Evolutionary conservation across 2,797 vertebrate genomes (phyloP).

Genomic region (Thalassophryne amazonica): DNA sequence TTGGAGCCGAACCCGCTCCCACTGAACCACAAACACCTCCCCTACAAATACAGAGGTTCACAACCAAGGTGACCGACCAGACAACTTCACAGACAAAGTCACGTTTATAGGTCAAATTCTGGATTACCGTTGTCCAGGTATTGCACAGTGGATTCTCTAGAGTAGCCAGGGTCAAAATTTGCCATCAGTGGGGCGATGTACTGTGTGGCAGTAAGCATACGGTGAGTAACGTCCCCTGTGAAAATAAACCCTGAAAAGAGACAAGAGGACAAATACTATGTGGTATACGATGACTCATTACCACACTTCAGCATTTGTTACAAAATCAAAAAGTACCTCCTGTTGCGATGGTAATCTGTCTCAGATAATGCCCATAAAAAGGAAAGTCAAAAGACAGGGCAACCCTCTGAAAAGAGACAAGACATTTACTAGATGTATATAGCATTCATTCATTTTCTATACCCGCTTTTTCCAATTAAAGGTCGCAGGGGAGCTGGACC

Average conservation of each 20-base stretch:
- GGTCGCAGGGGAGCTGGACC: no score
- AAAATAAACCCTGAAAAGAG: slow-evolving; percentile 90
- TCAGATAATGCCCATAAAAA: slow-evolving; percentile 93
- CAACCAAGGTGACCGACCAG: background rate
- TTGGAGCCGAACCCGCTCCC: slow-evolving; percentile 88
- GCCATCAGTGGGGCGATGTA: slow-evolving; percentile 96
- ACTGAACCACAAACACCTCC: slow-evolving; percentile 90
- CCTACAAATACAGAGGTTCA: slow-evolving; percentile 69
- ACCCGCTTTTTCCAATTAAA: no score
- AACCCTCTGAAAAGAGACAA: slow-evolving; percentile 76
- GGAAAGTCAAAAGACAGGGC: slow-evolving; percentile 93
- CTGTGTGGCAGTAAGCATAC: slow-evolving; percentile 93
- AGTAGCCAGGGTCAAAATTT: slow-evolving; percentile 94
- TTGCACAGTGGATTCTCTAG: slow-evolving; percentile 86
- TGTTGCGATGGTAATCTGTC: slow-evolving; percentile 94
- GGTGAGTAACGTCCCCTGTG: slow-evolving; percentile 88
- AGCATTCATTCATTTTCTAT: no score
- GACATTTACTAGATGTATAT: no score
- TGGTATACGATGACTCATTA: background rate
- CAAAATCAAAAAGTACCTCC: slow-evolving; percentile 79
- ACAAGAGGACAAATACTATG: slow-evolving; percentile 22
- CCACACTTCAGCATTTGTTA: slow-evolving; percentile 41
- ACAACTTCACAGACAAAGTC: background rate
- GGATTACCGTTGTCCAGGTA: slow-evolving; percentile 91
- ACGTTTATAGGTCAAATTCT: background rate